These are phyloP conservation scores for Drosophila insularis DNA, from an alignment of 1,140 invertebrate species.

Conservation along the genomic window DNA sequence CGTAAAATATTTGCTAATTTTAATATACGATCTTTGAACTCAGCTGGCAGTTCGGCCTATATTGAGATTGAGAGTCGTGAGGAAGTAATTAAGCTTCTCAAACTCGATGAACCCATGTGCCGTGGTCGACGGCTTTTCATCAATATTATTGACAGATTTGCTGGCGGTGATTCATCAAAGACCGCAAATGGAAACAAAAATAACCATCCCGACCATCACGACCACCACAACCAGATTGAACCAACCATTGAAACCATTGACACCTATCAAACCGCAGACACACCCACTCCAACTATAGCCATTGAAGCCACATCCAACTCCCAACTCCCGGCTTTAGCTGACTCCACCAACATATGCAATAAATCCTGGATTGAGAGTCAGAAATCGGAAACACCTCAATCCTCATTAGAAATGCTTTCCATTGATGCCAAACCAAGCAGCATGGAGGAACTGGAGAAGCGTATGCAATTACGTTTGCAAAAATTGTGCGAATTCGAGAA, in stretches of 20 bases:
- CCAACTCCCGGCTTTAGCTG: neutral
- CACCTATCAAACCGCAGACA: neutral
- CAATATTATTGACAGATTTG: slow-evolving; percentile 9
- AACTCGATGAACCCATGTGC: slow-evolving; percentile 3
- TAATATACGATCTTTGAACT: slow-evolving; percentile 5
- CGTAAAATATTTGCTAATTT: neutral
- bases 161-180: slow-evolving; percentile 10
- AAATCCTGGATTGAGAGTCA: neutral
- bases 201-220: neutral
- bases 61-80: slow-evolving; percentile 8
- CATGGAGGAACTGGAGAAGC: neutral
- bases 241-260: neutral
- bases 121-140: slow-evolving; percentile 1
- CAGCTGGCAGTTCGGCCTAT: neutral
- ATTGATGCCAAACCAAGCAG: slow-evolving; percentile 1
- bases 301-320: neutral
- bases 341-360: neutral
- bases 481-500: slow-evolving; percentile 4
- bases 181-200: slow-evolving; percentile 5
- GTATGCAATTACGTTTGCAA: slow-evolving; percentile 2
- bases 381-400: neutral
- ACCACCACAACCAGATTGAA: neutral
- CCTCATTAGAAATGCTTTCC: neutral
- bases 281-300: neutral
- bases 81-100: slow-evolving; percentile 3